Evolutionary conservation across 30 jellyfish, hydroid and myxozoan genomes (phyloP), one percentile per base, ranked within the genome.

Genomic region (Cassiopea andromeda): DNA sequence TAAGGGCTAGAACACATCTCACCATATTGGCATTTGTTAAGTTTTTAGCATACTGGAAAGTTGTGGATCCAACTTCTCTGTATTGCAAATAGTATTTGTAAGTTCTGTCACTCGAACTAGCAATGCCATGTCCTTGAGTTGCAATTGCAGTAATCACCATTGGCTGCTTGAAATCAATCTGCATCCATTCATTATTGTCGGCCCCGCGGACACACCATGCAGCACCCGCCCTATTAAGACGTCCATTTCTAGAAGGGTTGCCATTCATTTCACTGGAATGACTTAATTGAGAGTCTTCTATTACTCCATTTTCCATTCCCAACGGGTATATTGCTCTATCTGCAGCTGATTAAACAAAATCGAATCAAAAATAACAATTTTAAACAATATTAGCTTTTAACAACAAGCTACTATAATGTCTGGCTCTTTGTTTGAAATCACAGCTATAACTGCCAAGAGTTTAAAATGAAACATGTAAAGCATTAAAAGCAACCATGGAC

Each of bases 181-280:
- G 91, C 4, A 90, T 49, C 89, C 89, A 90, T 14, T 45, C 85
- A 68, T 83, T 67, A 38, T 58, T 47, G n/a, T 48, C 43, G 18
- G 89, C 38, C 3, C 48, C 60, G 15, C 75, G 84, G 0, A 86
- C 71, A 77, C 96, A 89, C 96, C 96, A 89, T 2, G 81, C 96
- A 3, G 48, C 7, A 4, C 46, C 54, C 17, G 45, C 69, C 18
- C 27, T 43, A 50, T 78, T 77, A 48, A 87, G 69, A 44, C 91
- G 69, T 1, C 49, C 91, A 17, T 66, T 66, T 16, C 17, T 60
- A 1, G 77, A 17, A 38, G 84, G 91, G 73, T 78, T 64, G 46
- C 69, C 7, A 46, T 60, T 46, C 16, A 1, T 16, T 49, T 44
- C 71, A 38, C 60, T 6, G 6, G 89, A 54, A 60, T 7, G 27